A percentile compares a stretch with the other conserved stretches of the same genome.
These are phyloP conservation scores for Koerneria pararmatus DNA, from an alignment of 2,888 invertebrate genomes.

Conservation along the genomic window DNA sequence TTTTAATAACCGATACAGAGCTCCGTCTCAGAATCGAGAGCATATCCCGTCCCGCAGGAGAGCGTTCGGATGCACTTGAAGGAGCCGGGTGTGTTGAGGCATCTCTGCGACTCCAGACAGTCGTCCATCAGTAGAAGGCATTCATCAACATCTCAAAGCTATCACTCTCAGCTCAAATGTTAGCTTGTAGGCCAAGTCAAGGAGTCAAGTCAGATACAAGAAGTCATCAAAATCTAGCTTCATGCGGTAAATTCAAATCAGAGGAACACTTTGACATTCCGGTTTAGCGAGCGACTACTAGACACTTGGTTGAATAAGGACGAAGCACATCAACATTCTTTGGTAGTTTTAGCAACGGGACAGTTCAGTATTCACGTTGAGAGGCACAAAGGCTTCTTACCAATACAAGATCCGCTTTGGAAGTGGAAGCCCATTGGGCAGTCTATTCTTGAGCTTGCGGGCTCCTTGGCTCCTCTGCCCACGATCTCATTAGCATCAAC, in stretches of 20 bases:
- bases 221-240: no score
- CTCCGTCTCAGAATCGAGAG: constrained; percentile 77
- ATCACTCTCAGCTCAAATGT: background rate
- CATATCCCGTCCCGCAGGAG: constrained; percentile 94
- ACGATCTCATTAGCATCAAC: background rate
- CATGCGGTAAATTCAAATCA: no score
- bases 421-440: constrained; percentile 30
- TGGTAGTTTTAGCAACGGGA: no score
- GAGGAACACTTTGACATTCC: no score
- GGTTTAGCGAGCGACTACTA: no score
- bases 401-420: constrained; percentile 27
- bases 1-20: constrained; percentile 80
- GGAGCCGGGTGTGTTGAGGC: constrained; percentile 66
- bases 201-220: no score
- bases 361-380: no score
- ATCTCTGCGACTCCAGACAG: constrained; percentile 54
- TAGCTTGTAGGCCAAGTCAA: background rate
- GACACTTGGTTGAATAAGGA: no score
- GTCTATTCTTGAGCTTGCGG: no score
- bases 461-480: no score
- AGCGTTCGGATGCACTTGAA: constrained; percentile 75
- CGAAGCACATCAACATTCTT: no score
- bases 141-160: constrained; percentile 56
- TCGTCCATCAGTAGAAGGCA: constrained; percentile 55
- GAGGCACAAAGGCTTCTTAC: constrained; percentile 24